Conservation (phyloP, 2,888 invertebrate genomes). For the Drosophila anomelani region DNA sequence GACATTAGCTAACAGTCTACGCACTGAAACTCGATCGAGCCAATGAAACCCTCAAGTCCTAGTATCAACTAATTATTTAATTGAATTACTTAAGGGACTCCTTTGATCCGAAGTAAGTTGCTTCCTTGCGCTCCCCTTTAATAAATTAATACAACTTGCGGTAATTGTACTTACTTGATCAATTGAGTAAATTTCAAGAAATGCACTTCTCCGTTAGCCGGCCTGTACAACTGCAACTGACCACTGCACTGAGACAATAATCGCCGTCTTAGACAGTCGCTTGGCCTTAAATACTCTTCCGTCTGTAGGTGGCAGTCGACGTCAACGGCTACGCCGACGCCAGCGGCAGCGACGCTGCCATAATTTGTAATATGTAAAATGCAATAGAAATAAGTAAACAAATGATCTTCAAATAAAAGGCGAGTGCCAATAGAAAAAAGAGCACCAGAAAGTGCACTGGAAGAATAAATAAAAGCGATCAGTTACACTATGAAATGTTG, state of each 20-base stretch:
- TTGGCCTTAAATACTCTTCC: slow-evolving; percentile 36
- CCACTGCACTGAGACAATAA: slow-evolving; percentile 51
- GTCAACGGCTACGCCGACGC: slow-evolving; percentile 3
- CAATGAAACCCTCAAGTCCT: not conserved
- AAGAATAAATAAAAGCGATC: not conserved
- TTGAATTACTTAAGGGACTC: not conserved
- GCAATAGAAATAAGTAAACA: slow-evolving; percentile 20
- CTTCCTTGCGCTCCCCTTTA: not conserved
- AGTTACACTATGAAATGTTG: no score
- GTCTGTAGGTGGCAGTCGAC: slow-evolving; percentile 23
- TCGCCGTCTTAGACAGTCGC: slow-evolving; percentile 15
- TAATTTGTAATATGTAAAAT: slow-evolving; percentile 47
- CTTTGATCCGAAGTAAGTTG: not conserved
- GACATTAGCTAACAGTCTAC: slow-evolving; percentile 18
- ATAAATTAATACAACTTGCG: not conserved
- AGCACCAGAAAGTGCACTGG: slow-evolving; percentile 1
- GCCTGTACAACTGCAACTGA: slow-evolving; percentile 41
- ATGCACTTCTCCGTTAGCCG: slow-evolving; percentile 28
- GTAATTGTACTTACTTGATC: slow-evolving; percentile 30
- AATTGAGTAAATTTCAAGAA: slow-evolving; percentile 28
- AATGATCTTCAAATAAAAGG: slow-evolving; percentile 39
- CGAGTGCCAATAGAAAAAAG: slow-evolving; percentile 2
- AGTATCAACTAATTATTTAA: not conserved
- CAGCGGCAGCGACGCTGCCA: slow-evolving; percentile 14
- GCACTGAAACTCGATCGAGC: not conserved